Evolutionary conservation across 2,888 invertebrate species (phyloP), one percentile per base, ranked within the genome.

Genomic region (Yponomeuta plumbellus): DNA sequence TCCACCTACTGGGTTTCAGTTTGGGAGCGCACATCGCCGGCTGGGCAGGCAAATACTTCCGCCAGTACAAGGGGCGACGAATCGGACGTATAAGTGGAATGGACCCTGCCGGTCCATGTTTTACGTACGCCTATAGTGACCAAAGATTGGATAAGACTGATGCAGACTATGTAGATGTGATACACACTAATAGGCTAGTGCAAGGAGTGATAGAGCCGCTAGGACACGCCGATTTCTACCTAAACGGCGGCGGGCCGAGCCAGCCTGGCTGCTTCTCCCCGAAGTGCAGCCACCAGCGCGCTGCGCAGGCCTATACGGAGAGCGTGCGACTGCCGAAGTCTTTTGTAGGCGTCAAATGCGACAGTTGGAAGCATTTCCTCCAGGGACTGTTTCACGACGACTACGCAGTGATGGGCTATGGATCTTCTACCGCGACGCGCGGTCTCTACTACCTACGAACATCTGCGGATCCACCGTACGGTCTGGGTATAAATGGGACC

Each of bases 161-260:
- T 67, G 92, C 92, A 10, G 70, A 69, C 13, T 92, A 88, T 89
- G 74, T 92, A 78, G 81, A 92, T 70, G 83, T 92, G 11, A 71
- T 92, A 64, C 92, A 92, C 72, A 86, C 91, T 8, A 92, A 92
- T 72, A 78, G 84, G 73, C 76, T 91, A 69, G 72, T 92, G 23
- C 91, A 91, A 80, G 92, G 92, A 61, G 83, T 89, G 11, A 82
- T 88, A 2, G 91, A 91, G 71, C 86, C 93, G 11, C 83, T 95
- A 69, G 95, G 95, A 0, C 95, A 95, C 80, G 94, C 93, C 1
- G 95, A 95, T 79, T 95, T 94, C 80, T 95, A 94, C 85, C 94
- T 95, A 6, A 95, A 95, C 73, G 93, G 93, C 22, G 95, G 95
- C 20, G 92, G 93, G 2, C 92, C 94, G 0, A 86, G 92, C 68